Evolutionary conservation across 2,113 vertebrate species (phyloP).

Genomic region (Australoheros scitulus): DNA sequence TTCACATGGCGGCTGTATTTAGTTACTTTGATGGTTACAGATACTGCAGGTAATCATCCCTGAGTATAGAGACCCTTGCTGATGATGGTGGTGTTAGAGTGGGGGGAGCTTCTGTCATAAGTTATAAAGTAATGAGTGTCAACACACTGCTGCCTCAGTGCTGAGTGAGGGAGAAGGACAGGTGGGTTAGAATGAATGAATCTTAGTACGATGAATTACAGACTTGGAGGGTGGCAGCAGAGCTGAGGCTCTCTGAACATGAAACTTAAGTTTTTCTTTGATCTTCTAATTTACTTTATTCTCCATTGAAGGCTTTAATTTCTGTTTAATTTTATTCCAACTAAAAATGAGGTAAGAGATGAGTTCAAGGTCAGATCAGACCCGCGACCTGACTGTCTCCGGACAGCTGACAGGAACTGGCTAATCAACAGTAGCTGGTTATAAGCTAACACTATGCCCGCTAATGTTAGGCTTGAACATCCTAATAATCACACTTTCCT

Average conservation of each 20-base stretch:
- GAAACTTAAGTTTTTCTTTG: no score
- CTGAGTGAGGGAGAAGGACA: not conserved
- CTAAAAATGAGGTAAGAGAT: no score
- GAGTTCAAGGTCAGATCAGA: no score
- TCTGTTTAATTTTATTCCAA: no score
- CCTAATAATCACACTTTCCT: no score
- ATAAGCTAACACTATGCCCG: no score
- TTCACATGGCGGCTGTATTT: not conserved
- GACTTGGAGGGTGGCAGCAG: not conserved
- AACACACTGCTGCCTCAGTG: not conserved
- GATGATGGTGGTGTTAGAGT: not conserved
- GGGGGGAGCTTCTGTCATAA: not conserved
- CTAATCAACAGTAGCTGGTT: no score
- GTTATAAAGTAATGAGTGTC: not conserved
- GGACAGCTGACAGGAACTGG: no score
- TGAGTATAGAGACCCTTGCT: not conserved
- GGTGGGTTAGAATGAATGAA: not conserved
- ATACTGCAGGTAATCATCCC: not conserved
- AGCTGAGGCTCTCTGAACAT: not conserved
- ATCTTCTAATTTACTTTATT: no score
- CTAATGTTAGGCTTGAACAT: no score
- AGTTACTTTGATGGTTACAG: not conserved
- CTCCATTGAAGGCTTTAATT: no score
- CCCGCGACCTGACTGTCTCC: no score
- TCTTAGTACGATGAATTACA: not conserved